A percentile compares a stretch with the other conserved stretches of the same genome.
Evolutionary conservation across 2,888 invertebrate species (phyloP).

Genomic region (Parnassius glacialis): DNA sequence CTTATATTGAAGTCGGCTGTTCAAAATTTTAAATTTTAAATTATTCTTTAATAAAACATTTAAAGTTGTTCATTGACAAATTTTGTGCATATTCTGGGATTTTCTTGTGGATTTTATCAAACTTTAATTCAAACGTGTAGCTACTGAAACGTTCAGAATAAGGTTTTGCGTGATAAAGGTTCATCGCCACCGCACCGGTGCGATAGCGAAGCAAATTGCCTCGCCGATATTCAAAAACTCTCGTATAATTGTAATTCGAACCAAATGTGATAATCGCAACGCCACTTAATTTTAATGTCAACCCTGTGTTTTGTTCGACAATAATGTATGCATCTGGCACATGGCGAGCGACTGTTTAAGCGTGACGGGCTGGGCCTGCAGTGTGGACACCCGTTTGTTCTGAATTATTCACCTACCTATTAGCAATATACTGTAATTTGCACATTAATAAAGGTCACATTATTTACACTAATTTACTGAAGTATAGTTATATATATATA

Average conservation of each 20-base stretch:
- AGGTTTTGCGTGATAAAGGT: neutral
- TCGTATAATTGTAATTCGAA: neutral
- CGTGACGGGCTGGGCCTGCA: slow-evolving; percentile 40
- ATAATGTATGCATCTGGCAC: slow-evolving; percentile 60
- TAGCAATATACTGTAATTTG: slow-evolving; percentile 17
- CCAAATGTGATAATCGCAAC: slow-evolving; percentile 9
- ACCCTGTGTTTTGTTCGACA: slow-evolving; percentile 30
- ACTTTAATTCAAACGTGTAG: too few species aligned
- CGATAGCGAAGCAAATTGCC: neutral
- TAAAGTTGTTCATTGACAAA: too few species aligned
- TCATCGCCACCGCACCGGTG: neutral
- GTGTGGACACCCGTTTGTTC: slow-evolving; percentile 35
- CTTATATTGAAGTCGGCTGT: too few species aligned
- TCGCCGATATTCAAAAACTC: neutral
- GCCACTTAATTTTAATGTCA: slow-evolving; percentile 26
- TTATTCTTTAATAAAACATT: too few species aligned
- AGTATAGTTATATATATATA: too few species aligned
- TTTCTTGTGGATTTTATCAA: too few species aligned
- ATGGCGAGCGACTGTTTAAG: slow-evolving; percentile 43
- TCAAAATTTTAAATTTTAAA: too few species aligned
- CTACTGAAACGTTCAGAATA: too few species aligned
- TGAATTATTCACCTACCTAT: slow-evolving; percentile 28
- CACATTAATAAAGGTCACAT: slow-evolving; percentile 21
- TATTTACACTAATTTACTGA: neutral
- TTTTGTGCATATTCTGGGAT: too few species aligned